phyloP scores from a whole-genome alignment of 2,888 invertebrate genomes.

The Kuschelorhynchus macadamiae region DNA sequence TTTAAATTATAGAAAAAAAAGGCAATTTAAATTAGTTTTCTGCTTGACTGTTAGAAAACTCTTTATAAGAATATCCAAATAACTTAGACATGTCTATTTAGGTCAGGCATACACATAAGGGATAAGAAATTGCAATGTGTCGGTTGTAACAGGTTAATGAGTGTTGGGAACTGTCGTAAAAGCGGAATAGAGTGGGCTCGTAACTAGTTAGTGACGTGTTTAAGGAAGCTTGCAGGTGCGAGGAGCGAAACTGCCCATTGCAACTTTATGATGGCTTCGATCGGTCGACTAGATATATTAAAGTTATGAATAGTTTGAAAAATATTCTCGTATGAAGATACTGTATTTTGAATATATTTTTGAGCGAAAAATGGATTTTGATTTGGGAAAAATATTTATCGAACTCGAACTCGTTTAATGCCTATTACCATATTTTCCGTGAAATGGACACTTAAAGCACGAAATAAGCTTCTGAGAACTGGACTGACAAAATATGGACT shows the following conservation, averaged over 20 bases:
- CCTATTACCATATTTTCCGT: too few relatives aligned
- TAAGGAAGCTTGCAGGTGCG: slow-evolving; percentile 48
- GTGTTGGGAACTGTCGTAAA: slow-evolving; percentile 51
- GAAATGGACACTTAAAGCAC: too few relatives aligned
- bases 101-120: slow-evolving; percentile 18
- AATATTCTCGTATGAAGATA: too few relatives aligned
- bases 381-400: too few relatives aligned
- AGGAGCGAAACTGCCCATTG: slow-evolving; percentile 48
- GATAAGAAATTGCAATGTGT: slow-evolving; percentile 46
- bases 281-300: slow-evolving; percentile 41
- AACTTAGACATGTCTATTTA: slow-evolving; percentile 25
- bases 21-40: too few relatives aligned
- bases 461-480: too few relatives aligned
- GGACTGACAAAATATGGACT: too few relatives aligned
- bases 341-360: too few relatives aligned
- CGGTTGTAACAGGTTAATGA: slow-evolving; percentile 51
- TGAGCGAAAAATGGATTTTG: too few relatives aligned
- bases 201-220: slow-evolving; percentile 51
- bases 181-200: slow-evolving; percentile 40
- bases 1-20: too few relatives aligned
- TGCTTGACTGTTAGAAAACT: neutral
- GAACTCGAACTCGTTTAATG: too few relatives aligned
- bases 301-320: too few relatives aligned
- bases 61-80: slow-evolving; percentile 14
- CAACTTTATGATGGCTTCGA: slow-evolving; percentile 41